Conservation (phyloP, 1,140 invertebrate genomes). For the Panagrolaimus sp. region DNA sequence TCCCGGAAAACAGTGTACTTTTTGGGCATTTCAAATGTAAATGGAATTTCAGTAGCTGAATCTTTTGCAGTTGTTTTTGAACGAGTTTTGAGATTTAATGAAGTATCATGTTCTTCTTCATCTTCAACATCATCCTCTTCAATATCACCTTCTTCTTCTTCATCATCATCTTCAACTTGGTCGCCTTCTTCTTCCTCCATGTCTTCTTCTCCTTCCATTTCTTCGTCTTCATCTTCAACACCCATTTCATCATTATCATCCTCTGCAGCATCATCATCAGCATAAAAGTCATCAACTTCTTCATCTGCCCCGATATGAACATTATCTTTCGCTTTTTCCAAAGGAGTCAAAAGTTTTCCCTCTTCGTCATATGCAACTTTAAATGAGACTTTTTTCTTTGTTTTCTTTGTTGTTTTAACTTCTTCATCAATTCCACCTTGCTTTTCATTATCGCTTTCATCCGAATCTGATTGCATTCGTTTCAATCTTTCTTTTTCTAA, state of each 20-base stretch:
- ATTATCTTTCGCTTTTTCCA: background rate
- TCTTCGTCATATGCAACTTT: slow-evolving; percentile 11
- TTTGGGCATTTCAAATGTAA: slow-evolving; percentile 1
- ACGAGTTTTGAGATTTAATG: background rate
- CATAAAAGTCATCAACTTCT: slow-evolving; percentile 14
- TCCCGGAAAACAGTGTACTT: background rate
- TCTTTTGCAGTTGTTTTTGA: background rate
- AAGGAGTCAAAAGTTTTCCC: background rate
- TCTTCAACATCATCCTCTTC: background rate
- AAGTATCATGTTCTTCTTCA: background rate
- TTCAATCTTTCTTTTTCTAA: background rate
- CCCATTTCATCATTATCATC: background rate
- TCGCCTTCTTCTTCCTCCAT: background rate
- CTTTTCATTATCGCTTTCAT: background rate
- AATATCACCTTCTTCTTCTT: background rate
- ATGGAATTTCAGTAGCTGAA: background rate
- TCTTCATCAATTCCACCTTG: background rate
- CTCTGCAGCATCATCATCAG: background rate
- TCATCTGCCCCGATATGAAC: slow-evolving; percentile 7
- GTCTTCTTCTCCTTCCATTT: background rate
- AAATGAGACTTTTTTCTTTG: background rate
- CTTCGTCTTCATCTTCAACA: background rate
- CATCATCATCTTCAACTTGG: background rate
- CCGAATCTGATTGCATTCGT: background rate
- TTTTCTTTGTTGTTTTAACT: background rate